Evolutionary conservation across 2,888 invertebrate genomes (phyloP).

Genomic region (Linyphia triangularis): DNA sequence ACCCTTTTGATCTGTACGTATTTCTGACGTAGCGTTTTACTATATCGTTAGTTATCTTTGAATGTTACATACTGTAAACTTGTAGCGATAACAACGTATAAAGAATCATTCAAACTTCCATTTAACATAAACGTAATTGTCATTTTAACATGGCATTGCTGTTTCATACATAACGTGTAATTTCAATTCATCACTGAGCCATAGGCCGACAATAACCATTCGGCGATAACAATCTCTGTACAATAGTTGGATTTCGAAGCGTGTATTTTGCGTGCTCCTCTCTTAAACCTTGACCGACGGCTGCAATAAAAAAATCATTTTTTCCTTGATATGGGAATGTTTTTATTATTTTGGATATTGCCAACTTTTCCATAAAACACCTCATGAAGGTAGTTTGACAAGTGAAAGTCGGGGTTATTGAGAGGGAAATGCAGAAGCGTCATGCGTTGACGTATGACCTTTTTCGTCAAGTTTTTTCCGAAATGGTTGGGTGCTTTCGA

Average conservation of each 20-base stretch:
- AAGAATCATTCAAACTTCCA: no score
- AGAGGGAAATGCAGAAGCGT: constrained; percentile 29
- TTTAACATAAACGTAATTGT: no score
- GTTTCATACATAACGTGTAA: no score
- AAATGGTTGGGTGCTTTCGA: constrained; percentile 14
- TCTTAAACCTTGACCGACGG: constrained; percentile 66
- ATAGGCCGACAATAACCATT: constrained; percentile 8
- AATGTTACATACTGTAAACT: no score
- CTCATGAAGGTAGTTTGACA: constrained; percentile 65
- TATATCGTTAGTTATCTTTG: no score
- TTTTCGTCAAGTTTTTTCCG: constrained; percentile 45
- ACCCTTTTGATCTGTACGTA: no score
- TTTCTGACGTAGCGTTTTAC: no score
- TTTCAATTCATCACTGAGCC: no score
- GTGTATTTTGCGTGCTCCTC: constrained; percentile 18
- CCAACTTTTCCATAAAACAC: constrained; percentile 56
- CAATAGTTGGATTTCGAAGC: constrained; percentile 6
- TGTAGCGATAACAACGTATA: no score
- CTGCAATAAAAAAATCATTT: constrained; percentile 30
- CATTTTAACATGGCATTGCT: no score
- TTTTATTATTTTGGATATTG: constrained; percentile 14
- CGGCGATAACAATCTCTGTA: constrained; percentile 21
- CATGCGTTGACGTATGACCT: constrained; percentile 64
- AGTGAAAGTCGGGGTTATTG: constrained; percentile 27
- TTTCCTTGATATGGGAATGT: neutral